Evolutionary conservation across 64 coral and sea anemone genomes (phyloP).

Genomic region (Stichodactyla helianthus): DNA sequence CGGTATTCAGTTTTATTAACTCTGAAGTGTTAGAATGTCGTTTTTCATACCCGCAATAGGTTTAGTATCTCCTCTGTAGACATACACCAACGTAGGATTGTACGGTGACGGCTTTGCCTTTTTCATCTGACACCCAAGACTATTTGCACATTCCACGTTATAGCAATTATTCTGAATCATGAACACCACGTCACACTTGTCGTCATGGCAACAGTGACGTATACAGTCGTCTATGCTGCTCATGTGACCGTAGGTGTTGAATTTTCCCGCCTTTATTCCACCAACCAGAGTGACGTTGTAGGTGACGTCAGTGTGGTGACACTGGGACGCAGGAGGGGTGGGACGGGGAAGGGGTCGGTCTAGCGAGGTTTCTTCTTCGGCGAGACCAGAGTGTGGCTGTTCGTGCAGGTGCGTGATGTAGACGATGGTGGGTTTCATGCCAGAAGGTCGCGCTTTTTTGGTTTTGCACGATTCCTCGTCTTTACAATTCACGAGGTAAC

Average conservation of each 20-base stretch:
- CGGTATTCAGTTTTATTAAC: no score
- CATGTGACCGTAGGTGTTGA: slow-evolving; percentile 69
- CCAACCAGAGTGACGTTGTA: slow-evolving; percentile 85
- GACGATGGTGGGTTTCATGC: slow-evolving; percentile 73
- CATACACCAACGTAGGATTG: slow-evolving; percentile 77
- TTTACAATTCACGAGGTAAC: slow-evolving; percentile 71
- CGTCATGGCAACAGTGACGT: slow-evolving; percentile 83
- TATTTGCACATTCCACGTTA: slow-evolving; percentile 61
- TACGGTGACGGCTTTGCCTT: slow-evolving; percentile 75
- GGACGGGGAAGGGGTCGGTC: not conserved
- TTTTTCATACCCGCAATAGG: slow-evolving; percentile 64
- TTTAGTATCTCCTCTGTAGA: slow-evolving; percentile 58
- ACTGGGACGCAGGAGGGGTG: slow-evolving; percentile 15
- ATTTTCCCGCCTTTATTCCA: slow-evolving; percentile 88
- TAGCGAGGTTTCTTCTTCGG: not conserved
- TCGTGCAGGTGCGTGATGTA: slow-evolving; percentile 55
- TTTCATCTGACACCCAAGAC: slow-evolving; percentile 67
- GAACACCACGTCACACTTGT: slow-evolving; percentile 81
- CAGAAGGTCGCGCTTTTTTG: slow-evolving; percentile 67
- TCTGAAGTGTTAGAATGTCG: no score
- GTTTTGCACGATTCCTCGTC: slow-evolving; percentile 60
- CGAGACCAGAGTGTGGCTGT: not conserved
- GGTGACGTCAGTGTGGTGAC: slow-evolving; percentile 73
- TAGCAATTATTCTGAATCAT: slow-evolving; percentile 96
- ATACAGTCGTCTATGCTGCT: slow-evolving; percentile 77